Evolutionary conservation across 2,888 invertebrate species (phyloP), one percentile per base, ranked within the genome.

Genomic region (Baccha elongata): DNA sequence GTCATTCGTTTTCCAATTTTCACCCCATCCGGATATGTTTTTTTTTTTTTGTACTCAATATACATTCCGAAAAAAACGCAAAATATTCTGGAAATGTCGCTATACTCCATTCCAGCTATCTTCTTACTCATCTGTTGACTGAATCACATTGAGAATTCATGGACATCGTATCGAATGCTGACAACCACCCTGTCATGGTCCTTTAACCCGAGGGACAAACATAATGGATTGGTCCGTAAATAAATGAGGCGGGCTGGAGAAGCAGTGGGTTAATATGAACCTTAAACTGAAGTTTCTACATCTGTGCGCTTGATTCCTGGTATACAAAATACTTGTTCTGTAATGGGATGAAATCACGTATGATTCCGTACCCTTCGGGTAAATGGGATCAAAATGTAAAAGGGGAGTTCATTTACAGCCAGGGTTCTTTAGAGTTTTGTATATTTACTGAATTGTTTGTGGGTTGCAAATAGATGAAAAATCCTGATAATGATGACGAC

Each of bases 311-410:
- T 55, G 46, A 64, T 50, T 68, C 21, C 40, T 55, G 5, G 64
- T 32, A n/a, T n/a, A 53, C 53, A 29, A 42, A 79, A 58, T 55
- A 75, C 78, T 74, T 75, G 69, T 64, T 75, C 35, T 32, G 42
- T 79, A 73, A 79, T 79, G 53, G 79, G 67, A 68, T 73, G 73
- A 79, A 79, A 79, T 79, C 79, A 73, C 79, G 67, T 79, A 79
- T 73, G 60, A 62, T 67, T 79, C 46, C 50, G 10, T 48, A 46
- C 46, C 60, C 73, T 62, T 29, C 23, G 62, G 73, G 8, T 26
- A 62, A 67, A 58, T 44, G 46, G 44, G 44, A 79, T 72, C 60
- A 50, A 52, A 13, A 37, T 17, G 29, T 37, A 50, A 52, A 71
- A n/a, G 35, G 52, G 65, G 44, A 48, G 23, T 35, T 42, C 48